These are phyloP conservation scores for Chromobotia macracanthus DNA, from an alignment of 2,797 vertebrate species.

Conservation along the genomic window DNA sequence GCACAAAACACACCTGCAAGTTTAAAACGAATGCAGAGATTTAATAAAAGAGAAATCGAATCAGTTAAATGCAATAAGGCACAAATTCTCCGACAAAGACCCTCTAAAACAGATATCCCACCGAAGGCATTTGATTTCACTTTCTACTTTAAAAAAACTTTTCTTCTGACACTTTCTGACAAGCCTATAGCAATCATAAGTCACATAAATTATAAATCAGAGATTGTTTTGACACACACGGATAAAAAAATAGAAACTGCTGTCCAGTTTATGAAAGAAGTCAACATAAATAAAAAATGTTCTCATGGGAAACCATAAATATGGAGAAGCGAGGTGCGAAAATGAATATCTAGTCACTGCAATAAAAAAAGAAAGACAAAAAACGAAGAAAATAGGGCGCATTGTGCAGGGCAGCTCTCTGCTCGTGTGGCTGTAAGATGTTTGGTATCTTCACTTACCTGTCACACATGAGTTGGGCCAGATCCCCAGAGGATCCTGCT, in stretches of 20 bases:
- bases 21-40: background rate
- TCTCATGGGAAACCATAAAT: slow-evolving; percentile 77
- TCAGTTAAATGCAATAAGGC: background rate
- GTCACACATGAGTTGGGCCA: slow-evolving; percentile 51
- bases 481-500: slow-evolving; percentile 37
- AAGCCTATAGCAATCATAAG: slow-evolving; percentile 74
- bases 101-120: slow-evolving; percentile 9
- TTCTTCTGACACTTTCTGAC: slow-evolving; percentile 57
- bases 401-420: slow-evolving; percentile 53
- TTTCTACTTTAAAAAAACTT: slow-evolving; percentile 46
- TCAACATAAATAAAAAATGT: slow-evolving; percentile 77
- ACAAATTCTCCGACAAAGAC: background rate
- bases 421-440: slow-evolving; percentile 48
- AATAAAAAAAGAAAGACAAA: slow-evolving; percentile 20
- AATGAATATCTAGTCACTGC: slow-evolving; percentile 71
- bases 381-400: slow-evolving; percentile 54
- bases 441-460: slow-evolving; percentile 58
- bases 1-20: background rate
- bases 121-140: slow-evolving; percentile 26
- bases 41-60: no score
- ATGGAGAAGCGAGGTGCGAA: slow-evolving; percentile 71
- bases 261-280: slow-evolving; percentile 80
- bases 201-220: slow-evolving; percentile 80
- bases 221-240: slow-evolving; percentile 76
- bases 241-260: slow-evolving; percentile 68